These are phyloP conservation scores for Alces alces DNA, from an alignment of 2,113 vertebrate genomes.

Conservation along the genomic window DNA sequence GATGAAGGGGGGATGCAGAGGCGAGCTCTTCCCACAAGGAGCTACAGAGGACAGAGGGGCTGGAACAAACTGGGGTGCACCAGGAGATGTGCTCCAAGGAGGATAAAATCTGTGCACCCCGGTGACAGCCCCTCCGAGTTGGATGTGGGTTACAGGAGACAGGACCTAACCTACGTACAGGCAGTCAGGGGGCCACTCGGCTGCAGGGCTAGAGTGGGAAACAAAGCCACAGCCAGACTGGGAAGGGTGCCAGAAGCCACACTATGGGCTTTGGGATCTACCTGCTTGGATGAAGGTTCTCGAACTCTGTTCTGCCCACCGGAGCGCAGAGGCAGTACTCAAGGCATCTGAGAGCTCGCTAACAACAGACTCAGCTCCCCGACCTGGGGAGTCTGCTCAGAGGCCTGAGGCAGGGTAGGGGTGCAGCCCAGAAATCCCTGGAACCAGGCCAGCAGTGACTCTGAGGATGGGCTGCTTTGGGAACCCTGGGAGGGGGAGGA, in stretches of 20 bases:
- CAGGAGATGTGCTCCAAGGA: not conserved
- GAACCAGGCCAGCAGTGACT: not conserved
- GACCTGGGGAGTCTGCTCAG: not conserved
- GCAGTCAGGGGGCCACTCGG: not conserved
- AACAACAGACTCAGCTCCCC: not conserved
- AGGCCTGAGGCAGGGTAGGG: not conserved
- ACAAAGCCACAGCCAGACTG: no score
- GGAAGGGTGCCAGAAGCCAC: not conserved
- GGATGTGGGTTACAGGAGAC: no score
- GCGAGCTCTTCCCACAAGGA: not conserved
- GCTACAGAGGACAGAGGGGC: not conserved
- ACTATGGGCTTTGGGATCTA: not conserved
- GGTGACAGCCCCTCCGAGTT: not conserved
- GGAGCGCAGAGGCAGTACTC: fast-evolving
- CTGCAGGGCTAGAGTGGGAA: not conserved
- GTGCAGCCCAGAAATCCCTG: not conserved
- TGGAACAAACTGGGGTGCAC: not conserved
- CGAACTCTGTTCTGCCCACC: fast-evolving
- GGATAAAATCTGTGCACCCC: fast-evolving
- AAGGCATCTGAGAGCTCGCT: not conserved
- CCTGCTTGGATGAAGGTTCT: not conserved
- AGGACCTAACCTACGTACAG: not conserved
- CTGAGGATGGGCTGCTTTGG: not conserved
- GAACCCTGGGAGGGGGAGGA: not conserved
- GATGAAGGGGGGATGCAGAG: not conserved